Conservation (phyloP, 53 echinoderm and acorn worm genomes). For the Antedon mediterranea region DNA sequence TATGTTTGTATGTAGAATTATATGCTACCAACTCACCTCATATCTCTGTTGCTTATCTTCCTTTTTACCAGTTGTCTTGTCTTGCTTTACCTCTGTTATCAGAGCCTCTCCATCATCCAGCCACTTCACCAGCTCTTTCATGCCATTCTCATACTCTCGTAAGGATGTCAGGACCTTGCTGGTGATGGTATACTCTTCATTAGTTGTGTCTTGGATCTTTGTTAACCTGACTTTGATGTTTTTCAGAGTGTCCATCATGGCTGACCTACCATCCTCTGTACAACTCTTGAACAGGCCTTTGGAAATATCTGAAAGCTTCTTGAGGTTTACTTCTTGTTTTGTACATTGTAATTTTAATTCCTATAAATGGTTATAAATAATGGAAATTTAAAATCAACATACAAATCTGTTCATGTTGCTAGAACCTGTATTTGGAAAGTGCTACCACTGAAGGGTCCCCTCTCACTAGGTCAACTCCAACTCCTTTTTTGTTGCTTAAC, state of each 20-base stretch:
- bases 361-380: constrained; percentile 21
- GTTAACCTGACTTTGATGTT: constrained; percentile 50
- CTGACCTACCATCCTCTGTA: constrained; percentile 37
- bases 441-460: too few species aligned
- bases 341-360: constrained; percentile 52
- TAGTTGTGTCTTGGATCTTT: constrained; percentile 21
- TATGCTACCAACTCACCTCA: constrained; percentile 20
- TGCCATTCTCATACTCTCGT: constrained; percentile 40
- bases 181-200: constrained; percentile 18
- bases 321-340: constrained; percentile 57
- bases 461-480: too few species aligned
- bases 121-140: constrained; percentile 50
- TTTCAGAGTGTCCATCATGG: constrained; percentile 48
- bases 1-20: too few species aligned
- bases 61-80: neutral
- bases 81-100: constrained; percentile 20
- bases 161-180: constrained; percentile 18
- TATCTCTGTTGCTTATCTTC: constrained; percentile 26
- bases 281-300: constrained; percentile 50
- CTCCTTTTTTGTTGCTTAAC: too few species aligned
- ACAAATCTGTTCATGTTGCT: too few species aligned
- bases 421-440: too few species aligned
- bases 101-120: constrained; percentile 46
- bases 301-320: constrained; percentile 58
- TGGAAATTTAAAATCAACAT: neutral